Evolutionary conservation across 2,888 invertebrate genomes (phyloP), one percentile per base, ranked within the genome.

Genomic region (Leucophenga maculata): DNA sequence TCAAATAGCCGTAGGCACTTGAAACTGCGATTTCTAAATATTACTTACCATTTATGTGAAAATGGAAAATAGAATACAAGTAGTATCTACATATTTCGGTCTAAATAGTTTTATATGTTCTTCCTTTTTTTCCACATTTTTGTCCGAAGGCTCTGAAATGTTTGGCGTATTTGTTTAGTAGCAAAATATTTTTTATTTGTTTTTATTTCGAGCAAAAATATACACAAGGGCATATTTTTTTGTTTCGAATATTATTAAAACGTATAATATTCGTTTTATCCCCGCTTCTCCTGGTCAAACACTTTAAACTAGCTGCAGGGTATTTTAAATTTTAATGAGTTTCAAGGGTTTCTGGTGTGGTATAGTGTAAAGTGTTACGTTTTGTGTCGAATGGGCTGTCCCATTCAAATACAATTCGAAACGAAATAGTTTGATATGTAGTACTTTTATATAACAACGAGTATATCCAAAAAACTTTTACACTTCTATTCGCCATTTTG

Each of bases 221-320:
- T 13, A 57, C 26, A 31, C 26, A 60, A 60, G 55, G 55, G 22
- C 26, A 26, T 14, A 22, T 18, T 22, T 22, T 22, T 55, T 55
- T 11, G 4, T 26, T 26, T 3, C 3, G 3, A 4, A 8, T 14
- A 13, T 39, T 39, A 39, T 39, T 39, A 39, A 39, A 39, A 39
- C 13, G 18, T 54, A n/a, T n/a, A 54, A 3, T 20, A 13, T 18
- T 54, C 8, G 18, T 8, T 54, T 54, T 54, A 4, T 54, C 22
- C 18, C 18, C 1, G 11, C 6, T 54, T 18, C 22, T 54, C 18
- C 18, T 54, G 6, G 8, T 18, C 20, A 22, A 31, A 57, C 57
- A 57, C 57, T 57, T 57, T 57, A 57, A 57, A 57, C 22, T 31
- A 31, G 57, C 57, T n/a, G 14, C 31, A 57, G 57, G 57, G 57